Conservation (phyloP, 2,888 invertebrate species). For the Pardosa pseudoannulata region DNA sequence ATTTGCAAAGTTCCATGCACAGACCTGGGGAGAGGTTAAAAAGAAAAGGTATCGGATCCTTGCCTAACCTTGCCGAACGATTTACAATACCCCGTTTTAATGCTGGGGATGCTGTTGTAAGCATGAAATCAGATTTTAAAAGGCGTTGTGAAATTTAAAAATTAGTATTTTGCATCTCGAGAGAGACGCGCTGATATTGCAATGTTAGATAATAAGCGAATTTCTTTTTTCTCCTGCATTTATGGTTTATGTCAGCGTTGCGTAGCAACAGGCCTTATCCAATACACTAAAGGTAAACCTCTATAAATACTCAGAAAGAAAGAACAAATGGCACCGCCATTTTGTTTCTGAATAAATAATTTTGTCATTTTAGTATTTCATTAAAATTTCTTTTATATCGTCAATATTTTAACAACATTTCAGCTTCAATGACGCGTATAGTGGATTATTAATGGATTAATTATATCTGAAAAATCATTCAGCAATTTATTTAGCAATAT, state of each 20-base stretch:
- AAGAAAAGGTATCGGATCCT: constrained; percentile 9
- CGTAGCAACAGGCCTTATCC: not conserved
- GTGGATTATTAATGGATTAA: no score
- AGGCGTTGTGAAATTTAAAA: not conserved
- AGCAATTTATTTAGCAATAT: no score
- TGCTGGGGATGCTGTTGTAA: not conserved
- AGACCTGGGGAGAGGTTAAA: not conserved
- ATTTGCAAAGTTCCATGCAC: not conserved
- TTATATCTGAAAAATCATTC: no score
- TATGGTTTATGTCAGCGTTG: not conserved
- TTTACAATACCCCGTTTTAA: not conserved
- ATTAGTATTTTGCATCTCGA: not conserved
- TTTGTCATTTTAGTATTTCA: no score
- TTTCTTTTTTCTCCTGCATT: not conserved
- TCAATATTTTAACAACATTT: no score
- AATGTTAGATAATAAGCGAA: not conserved
- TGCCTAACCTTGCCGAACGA: not conserved
- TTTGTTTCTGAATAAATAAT: no score
- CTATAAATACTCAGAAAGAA: no score
- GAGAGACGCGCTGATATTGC: not conserved
- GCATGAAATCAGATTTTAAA: not conserved
- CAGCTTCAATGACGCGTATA: no score
- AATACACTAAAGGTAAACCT: not conserved
- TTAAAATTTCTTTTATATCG: no score
- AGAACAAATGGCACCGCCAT: no score